Evolutionary conservation across 2,888 invertebrate species (phyloP).

Genomic region (Tetropium fuscum): DNA sequence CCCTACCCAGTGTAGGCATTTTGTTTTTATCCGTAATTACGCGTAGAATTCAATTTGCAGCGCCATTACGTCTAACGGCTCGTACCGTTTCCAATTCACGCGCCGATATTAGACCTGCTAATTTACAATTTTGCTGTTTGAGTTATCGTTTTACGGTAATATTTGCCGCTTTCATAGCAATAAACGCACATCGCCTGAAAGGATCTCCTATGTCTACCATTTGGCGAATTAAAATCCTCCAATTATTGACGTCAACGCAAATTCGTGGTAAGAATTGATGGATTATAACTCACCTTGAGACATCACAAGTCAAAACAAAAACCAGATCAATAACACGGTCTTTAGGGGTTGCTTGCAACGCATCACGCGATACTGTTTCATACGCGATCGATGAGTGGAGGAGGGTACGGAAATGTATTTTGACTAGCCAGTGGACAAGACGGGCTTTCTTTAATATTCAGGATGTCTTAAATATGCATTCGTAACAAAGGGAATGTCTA

Average conservation of each 20-base stretch:
- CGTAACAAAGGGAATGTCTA: too few species aligned
- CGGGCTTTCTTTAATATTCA: too few species aligned
- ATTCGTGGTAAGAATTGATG: slow-evolving; percentile 23
- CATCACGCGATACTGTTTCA: slow-evolving; percentile 9
- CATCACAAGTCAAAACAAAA: slow-evolving; percentile 35
- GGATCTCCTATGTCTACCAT: slow-evolving; percentile 1
- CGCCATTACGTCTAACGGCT: background rate
- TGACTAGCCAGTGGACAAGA: too few species aligned
- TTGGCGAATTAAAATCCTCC: slow-evolving; percentile 12
- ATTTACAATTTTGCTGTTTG: slow-evolving; percentile 9
- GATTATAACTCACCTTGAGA: slow-evolving; percentile 37
- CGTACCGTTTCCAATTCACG: slow-evolving; percentile 5
- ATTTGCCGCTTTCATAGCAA: background rate
- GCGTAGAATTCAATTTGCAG: slow-evolving; percentile 1
- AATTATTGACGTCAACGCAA: slow-evolving; percentile 34
- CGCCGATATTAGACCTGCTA: slow-evolving; percentile 3
- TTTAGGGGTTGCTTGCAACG: background rate
- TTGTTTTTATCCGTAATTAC: background rate
- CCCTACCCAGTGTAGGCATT: background rate
- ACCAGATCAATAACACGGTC: slow-evolving; percentile 16
- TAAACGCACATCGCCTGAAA: background rate
- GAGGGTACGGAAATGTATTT: too few species aligned
- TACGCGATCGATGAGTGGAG: slow-evolving; percentile 14
- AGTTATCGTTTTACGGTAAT: slow-evolving; percentile 1
- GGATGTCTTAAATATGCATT: too few species aligned